Conservation (phyloP, 2,888 invertebrate genomes). For the Rhingia rostrata region DNA sequence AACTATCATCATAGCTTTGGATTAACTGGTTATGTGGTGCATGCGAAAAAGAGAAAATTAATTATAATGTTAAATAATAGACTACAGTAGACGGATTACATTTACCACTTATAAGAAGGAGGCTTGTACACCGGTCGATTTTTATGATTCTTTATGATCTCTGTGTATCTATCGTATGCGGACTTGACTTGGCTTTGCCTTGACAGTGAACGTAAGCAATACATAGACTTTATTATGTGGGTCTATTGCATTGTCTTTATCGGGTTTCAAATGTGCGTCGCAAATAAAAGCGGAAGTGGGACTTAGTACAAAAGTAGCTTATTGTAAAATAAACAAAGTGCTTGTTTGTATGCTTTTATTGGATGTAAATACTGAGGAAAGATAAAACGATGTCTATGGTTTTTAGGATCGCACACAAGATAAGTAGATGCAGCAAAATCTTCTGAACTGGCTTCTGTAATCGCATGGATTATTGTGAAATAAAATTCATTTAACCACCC, state of each 20-base stretch:
- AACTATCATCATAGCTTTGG: background rate
- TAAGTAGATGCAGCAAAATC: background rate
- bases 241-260: constrained; percentile 19
- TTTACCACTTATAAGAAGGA: constrained; percentile 1
- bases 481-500: too few relatives aligned
- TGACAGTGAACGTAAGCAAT: constrained; percentile 40
- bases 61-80: constrained; percentile 34
- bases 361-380: constrained; percentile 12
- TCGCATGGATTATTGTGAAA: too few relatives aligned
- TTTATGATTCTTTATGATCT: background rate
- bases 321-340: constrained; percentile 8
- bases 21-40: constrained; percentile 27
- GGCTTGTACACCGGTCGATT: constrained; percentile 1
- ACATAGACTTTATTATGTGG: background rate
- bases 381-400: background rate
- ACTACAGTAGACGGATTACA: constrained; percentile 10
- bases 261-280: constrained; percentile 20
- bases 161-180: constrained; percentile 1
- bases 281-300: constrained; percentile 32
- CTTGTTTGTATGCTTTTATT: constrained; percentile 19
- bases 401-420: constrained; percentile 2
- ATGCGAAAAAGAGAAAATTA: constrained; percentile 12
- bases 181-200: constrained; percentile 29
- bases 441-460: too few relatives aligned
- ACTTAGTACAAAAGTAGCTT: constrained; percentile 30